Base-by-base conservation (phyloP, 2,797 vertebrate genomes). In the Helostoma temminkii region DNA sequence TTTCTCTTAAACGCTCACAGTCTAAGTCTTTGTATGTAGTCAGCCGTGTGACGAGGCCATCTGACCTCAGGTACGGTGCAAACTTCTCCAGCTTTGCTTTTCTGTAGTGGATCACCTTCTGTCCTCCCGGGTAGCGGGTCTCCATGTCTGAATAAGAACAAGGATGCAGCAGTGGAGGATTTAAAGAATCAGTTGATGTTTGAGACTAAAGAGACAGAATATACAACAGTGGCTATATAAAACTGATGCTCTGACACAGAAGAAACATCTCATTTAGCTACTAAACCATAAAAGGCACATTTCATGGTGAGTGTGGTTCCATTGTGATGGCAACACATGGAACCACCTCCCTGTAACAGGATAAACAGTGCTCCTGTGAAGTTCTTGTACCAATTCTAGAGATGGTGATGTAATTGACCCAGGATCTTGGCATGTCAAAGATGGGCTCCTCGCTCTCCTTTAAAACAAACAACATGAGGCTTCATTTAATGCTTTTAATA, bases 351-450 rank as follows among this genome's bases (percentile, higher is more conserved):
- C 28, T 30, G 28, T 36, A 8, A 4, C 34, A 36, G 6, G 36
- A 16, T 37, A 2, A 1, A 16, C 6, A 3, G 12, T 37, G 12
- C 36, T 37, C 24, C 5, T 11, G 16, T 21, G 6, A 18, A 19
- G 46, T 14, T 10, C 1, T 21, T 9, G 1, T 83, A 97, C 97
- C 96, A 93, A 90, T 87, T 0, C 80, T 74, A 18, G 95, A 88
- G 81, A 99, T 82, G 3, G 39, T 16, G 49, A 99, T 91, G 69
- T 16, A 88, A 1, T 87, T 57, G 78, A 96, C 95, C 97, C 97
- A 99, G 0, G 97, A 95, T 4, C 69, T 80, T 0, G 96, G 96
- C 95, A 98, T 96, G 63, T 94, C 80, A 52, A 95, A 95, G 19
- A 71, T 83, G 1, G 60, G 76, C 26, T 81, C 78, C 8, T 91